Evolutionary conservation across 2,797 vertebrate genomes (phyloP).

Genomic region (Chlorospingus flavigularis): DNA sequence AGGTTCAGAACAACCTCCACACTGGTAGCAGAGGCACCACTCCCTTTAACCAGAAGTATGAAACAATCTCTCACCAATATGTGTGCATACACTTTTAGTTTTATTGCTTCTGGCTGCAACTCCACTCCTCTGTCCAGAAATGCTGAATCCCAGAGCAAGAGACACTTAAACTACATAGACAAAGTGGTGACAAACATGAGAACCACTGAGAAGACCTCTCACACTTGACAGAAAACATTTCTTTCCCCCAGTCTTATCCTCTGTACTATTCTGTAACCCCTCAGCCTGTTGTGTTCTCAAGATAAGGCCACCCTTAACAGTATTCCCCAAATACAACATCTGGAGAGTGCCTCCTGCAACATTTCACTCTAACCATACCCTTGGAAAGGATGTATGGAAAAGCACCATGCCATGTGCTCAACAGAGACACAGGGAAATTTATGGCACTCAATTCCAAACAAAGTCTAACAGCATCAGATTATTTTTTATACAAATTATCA

Average conservation of each 20-base stretch:
- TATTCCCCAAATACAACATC: background rate
- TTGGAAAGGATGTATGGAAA: background rate
- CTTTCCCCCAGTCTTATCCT: background rate
- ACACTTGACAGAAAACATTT: background rate
- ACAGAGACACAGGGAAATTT: background rate
- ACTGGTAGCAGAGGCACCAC: background rate
- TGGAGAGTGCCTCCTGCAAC: background rate
- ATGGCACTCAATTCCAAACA: background rate
- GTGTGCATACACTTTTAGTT: background rate
- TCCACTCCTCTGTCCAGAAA: background rate
- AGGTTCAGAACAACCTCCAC: background rate
- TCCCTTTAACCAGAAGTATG: background rate
- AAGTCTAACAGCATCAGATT: background rate
- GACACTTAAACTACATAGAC: background rate
- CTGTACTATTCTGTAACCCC: background rate
- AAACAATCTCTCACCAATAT: background rate
- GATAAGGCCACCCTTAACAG: background rate
- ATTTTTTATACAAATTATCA: background rate
- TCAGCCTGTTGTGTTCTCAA: background rate
- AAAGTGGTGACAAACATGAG: background rate
- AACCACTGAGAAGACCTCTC: background rate
- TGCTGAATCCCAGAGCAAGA: accelerated
- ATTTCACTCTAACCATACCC: background rate
- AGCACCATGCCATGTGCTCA: background rate
- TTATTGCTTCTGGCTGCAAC: background rate